Evolutionary conservation across 2,888 invertebrate species (phyloP).

Genomic region (Acronicta leporina): DNA sequence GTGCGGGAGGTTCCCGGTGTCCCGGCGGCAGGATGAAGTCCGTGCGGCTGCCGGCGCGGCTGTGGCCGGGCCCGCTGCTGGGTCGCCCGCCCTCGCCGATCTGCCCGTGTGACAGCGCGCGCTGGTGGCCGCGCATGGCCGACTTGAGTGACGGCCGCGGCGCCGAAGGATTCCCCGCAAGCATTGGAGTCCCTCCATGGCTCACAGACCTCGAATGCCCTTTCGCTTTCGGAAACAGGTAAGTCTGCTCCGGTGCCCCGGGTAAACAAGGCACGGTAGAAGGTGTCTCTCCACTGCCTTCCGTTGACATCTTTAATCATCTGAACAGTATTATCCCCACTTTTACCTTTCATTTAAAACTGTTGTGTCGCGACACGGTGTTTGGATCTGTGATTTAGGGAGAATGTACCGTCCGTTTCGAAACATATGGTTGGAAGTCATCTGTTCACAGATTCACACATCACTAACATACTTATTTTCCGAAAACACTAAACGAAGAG

Average conservation of each 20-base stretch:
- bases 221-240: constrained; percentile 86
- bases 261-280: constrained; percentile 84
- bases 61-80: constrained; percentile 90
- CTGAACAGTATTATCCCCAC: constrained; percentile 80
- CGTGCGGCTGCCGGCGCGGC: constrained; percentile 95
- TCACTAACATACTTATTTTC: constrained; percentile 70
- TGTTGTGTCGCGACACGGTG: constrained; percentile 64
- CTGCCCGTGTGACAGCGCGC: constrained; percentile 96
- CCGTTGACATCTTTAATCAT: constrained; percentile 92
- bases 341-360: constrained; percentile 85
- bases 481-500: constrained; percentile 62
- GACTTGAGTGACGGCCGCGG: constrained; percentile 93
- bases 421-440: constrained; percentile 86
- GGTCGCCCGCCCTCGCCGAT: constrained; percentile 90
- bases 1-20: constrained; percentile 91
- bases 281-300: constrained; percentile 90
- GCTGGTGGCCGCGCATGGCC: constrained; percentile 93
- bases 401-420: constrained; percentile 70
- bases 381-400: constrained; percentile 62
- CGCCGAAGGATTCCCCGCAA: constrained; percentile 78
- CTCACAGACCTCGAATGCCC: constrained; percentile 95
- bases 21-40: constrained; percentile 97
- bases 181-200: constrained; percentile 92
- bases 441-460: constrained; percentile 82
- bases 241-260: constrained; percentile 87